Evolutionary conservation across 2,888 invertebrate genomes (phyloP).

Genomic region (Pammene fasciana): DNA sequence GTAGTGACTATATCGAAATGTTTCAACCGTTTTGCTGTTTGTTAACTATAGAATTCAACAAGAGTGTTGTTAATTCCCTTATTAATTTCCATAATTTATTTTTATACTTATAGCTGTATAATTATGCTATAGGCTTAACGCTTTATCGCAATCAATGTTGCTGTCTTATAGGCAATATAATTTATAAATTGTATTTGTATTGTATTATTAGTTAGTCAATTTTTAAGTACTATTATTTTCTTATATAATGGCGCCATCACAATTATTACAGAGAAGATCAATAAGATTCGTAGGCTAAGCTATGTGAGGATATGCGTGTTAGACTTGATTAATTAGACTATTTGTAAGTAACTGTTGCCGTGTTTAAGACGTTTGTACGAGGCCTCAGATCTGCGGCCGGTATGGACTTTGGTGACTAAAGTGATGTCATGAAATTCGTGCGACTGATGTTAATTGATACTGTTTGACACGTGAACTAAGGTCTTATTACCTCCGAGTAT

Average conservation of each 20-base stretch:
- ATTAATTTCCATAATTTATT: conserved; percentile 73
- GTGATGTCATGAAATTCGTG: conserved; percentile 62
- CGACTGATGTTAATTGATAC: conserved; percentile 80
- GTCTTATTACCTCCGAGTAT: conserved; percentile 84
- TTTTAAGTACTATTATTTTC: conserved; percentile 61
- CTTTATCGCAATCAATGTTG: conserved; percentile 69
- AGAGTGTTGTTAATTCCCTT: conserved; percentile 52
- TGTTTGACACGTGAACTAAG: conserved; percentile 74
- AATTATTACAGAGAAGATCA: conserved; percentile 68
- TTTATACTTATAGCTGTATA: conserved; percentile 76
- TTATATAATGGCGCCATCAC: conserved; percentile 75
- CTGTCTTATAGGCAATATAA: conserved; percentile 67
- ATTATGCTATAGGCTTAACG: conserved; percentile 71
- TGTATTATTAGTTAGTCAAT: conserved; percentile 78
- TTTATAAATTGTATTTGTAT: conserved; percentile 64
- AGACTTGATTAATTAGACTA: conserved; percentile 70
- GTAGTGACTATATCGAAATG: conserved; percentile 30
- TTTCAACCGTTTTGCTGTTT: conserved; percentile 21
- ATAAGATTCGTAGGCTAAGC: conserved; percentile 68
- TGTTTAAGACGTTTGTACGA: conserved; percentile 64
- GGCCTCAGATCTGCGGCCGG: conserved; percentile 56
- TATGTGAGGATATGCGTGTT: conserved; percentile 69
- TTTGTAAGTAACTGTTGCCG: conserved; percentile 74
- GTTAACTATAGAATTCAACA: conserved; percentile 41
- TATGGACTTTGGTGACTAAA: conserved; percentile 55